Evolutionary conservation across 2,113 vertebrate genomes (phyloP), one percentile per base, ranked within the genome.

Genomic region (Platichthys stellatus): DNA sequence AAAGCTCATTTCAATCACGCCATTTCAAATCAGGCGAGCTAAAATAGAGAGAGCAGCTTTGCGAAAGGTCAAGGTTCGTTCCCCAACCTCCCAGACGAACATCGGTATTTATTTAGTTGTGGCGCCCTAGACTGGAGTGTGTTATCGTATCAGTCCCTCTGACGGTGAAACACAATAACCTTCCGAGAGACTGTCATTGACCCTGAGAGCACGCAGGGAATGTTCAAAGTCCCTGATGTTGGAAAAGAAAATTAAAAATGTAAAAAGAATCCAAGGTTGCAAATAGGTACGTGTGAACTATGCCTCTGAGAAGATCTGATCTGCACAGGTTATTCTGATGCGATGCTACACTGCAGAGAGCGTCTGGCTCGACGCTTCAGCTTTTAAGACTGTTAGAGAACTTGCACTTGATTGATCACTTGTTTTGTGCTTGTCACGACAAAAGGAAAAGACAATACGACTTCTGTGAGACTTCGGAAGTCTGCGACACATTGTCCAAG

Each of bases 1-100:
- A 72, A 86, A 87, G 76, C 79, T 83, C 66, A 81, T 89, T 85
- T 85, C 76, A 90, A 87, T 90, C 76, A 88, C 79, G 31, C 54
- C 58, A 80, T 86, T 90, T 87, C 74, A 86, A 87, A 88, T 82
- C 72, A 77, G 51, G 63, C 76, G 20, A 85, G 80, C 5, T 78
- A 86, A 83, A 79, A 80, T 80, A 83, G 73, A 69, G 60, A 66
- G 69, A 76, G 62, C 70, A 68, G 65, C 82, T 89, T 82, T 83
- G 4, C 18, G 20, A 78, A 83, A 85, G 73, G 57, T 65, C 51
- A 26, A 6, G 51, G 43, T 73, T 69, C 70, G 56, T 57, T 84
- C 17, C 60, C 75, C 51, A 2, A 66, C 79, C 79, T 77, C 75
- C 47, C 67, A 59, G 64, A 82, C 69, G 65, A 56, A 64, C 73